phyloP scores from a whole-genome alignment of 1,140 invertebrate species.

The Listronotus bonariensis region DNA sequence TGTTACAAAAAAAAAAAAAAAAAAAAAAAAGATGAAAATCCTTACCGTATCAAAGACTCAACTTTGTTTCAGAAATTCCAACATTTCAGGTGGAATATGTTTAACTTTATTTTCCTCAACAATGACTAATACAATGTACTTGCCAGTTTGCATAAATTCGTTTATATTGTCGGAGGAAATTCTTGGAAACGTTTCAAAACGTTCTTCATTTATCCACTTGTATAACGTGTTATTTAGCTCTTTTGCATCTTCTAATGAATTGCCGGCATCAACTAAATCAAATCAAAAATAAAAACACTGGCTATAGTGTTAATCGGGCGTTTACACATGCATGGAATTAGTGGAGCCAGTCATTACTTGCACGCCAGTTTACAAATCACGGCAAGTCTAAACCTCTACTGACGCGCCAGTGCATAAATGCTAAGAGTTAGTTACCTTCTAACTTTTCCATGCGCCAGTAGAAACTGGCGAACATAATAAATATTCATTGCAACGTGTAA shows the following conservation, averaged over 20 bases:
- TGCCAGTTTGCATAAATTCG: conserved; percentile 80
- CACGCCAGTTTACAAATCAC: too few species aligned
- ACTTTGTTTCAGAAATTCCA: conserved; percentile 85
- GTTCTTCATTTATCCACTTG: conserved; percentile 87
- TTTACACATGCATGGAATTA: too few species aligned
- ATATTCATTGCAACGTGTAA: too few species aligned
- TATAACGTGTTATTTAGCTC: conserved; percentile 71
- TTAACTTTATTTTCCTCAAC: conserved; percentile 87
- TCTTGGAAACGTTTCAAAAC: conserved; percentile 90
- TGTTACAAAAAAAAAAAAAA: too few species aligned
- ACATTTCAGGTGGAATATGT: conserved; percentile 78
- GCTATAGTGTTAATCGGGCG: neutral
- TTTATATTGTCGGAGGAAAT: conserved; percentile 82
- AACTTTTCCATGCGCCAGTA: too few species aligned
- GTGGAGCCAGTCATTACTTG: too few species aligned
- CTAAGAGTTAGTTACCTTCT: too few species aligned
- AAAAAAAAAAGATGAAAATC: too few species aligned
- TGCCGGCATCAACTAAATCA: conserved; percentile 37
- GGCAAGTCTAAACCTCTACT: too few species aligned
- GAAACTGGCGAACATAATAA: too few species aligned
- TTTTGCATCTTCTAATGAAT: conserved; percentile 43
- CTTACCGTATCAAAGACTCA: conserved; percentile 70
- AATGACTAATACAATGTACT: conserved; percentile 84
- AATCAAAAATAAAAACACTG: neutral
- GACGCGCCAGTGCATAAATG: too few species aligned